Percentiles rank a stretch among this genome's conserved stretches.
phyloP scores from a whole-genome alignment of 2,888 invertebrate genomes.

The Rotaria socialis region DNA sequence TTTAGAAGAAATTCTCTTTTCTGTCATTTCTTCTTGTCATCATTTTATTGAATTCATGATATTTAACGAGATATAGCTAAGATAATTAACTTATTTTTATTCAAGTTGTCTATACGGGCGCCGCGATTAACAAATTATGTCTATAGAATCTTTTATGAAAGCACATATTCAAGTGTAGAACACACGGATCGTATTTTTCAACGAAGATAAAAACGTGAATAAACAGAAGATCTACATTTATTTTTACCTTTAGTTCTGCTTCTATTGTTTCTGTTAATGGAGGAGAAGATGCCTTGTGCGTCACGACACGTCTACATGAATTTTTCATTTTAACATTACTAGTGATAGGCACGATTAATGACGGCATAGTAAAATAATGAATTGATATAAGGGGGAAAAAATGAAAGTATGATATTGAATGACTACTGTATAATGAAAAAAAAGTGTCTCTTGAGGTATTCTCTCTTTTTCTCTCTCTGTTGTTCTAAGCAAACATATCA shows the following conservation, averaged over 20 bases:
- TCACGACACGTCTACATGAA: neutral
- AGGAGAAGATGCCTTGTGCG: neutral
- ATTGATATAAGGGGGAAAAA: neutral
- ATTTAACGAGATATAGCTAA: neutral
- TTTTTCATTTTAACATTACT: neutral
- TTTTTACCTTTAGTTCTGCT: neutral
- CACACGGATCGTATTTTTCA: neutral
- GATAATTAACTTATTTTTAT: neutral
- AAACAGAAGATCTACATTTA: neutral
- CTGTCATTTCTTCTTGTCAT: neutral
- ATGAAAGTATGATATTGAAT: neutral
- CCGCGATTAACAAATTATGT: neutral
- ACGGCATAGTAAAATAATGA: neutral
- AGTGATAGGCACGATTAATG: neutral
- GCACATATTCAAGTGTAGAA: neutral
- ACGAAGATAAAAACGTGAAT: neutral
- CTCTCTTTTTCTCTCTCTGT: neutral
- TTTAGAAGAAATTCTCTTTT: neutral
- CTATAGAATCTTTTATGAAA: neutral
- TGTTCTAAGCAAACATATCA: constrained; percentile 9
- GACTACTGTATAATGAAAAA: constrained; percentile 1
- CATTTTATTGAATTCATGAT: neutral
- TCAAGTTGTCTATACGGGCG: neutral
- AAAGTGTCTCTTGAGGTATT: constrained; percentile 4
- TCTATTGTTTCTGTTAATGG: neutral